Evolutionary conservation across 2,888 invertebrate genomes (phyloP).

Genomic region (Julus scandinavius): DNA sequence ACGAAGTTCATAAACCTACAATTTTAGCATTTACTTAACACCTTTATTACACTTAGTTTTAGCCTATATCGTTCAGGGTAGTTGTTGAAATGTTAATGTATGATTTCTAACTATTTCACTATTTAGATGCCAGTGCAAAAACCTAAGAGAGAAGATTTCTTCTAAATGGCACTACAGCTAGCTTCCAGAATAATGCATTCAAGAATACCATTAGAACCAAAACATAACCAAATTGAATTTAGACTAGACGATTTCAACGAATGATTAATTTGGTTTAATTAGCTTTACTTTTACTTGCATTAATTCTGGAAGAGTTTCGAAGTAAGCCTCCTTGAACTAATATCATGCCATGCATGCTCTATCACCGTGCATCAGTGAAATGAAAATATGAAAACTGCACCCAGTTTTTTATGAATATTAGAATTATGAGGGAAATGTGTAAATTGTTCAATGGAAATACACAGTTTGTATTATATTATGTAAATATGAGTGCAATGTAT

Average conservation of each 20-base stretch:
- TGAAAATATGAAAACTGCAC: not conserved
- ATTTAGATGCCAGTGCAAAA: not conserved
- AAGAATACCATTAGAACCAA: no score
- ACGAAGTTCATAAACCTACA: no score
- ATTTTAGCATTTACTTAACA: not conserved
- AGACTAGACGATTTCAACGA: no score
- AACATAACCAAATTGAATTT: no score
- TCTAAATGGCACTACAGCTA: not conserved
- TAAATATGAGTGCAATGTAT: not conserved
- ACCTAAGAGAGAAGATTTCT: not conserved
- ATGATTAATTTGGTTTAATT: not conserved
- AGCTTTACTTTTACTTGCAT: not conserved
- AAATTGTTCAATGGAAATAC: not conserved
- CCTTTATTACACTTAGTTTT: not conserved
- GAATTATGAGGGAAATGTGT: not conserved
- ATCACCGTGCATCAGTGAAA: constrained; percentile 7
- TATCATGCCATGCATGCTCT: constrained; percentile 3
- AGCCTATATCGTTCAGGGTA: not conserved
- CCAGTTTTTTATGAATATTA: not conserved
- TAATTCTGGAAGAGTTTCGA: not conserved
- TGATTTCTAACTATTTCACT: constrained; percentile 12
- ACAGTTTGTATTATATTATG: not conserved
- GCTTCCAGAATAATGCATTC: constrained; percentile 23
- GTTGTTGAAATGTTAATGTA: not conserved
- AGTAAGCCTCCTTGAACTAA: constrained; percentile 3